Percentiles rank a stretch among this genome's conserved stretches.
phyloP scores from a whole-genome alignment of 2,888 invertebrate genomes.

The Agrotis ipsilon region DNA sequence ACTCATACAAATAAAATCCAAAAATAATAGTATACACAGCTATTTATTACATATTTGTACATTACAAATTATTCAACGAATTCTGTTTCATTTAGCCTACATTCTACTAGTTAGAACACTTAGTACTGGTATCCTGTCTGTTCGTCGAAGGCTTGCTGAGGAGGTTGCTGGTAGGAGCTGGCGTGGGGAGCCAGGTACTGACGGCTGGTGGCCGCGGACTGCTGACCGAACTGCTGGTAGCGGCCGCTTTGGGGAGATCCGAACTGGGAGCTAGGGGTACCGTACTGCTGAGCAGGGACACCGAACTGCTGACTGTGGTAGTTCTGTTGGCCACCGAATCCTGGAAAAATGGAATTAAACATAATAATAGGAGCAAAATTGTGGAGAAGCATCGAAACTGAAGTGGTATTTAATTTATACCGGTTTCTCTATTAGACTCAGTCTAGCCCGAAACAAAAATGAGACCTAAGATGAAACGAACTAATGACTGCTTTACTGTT shows the following conservation, averaged over 20 bases:
- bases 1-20: conserved; percentile 13
- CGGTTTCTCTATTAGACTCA: too few species aligned
- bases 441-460: too few species aligned
- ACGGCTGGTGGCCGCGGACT: conserved; percentile 75
- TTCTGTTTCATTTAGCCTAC: conserved; percentile 51
- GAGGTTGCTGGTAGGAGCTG: conserved; percentile 72
- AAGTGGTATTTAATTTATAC: too few species aligned
- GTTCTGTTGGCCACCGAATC: conserved; percentile 62
- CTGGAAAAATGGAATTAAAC: conserved; percentile 38
- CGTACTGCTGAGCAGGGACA: conserved; percentile 54
- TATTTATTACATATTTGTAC: conserved; percentile 63
- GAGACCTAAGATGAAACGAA: too few species aligned
- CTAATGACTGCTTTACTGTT: too few species aligned
- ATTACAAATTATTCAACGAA: conserved; percentile 32
- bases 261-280: conserved; percentile 68
- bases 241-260: conserved; percentile 49
- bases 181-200: conserved; percentile 83
- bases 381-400: too few species aligned
- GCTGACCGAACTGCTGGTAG: conserved; percentile 57
- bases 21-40: conserved; percentile 50
- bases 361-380: too few species aligned
- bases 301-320: conserved; percentile 38
- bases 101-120: conserved; percentile 21
- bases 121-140: conserved; percentile 85
- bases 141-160: conserved; percentile 85